Evolutionary conservation across 2,797 vertebrate species (phyloP).

Genomic region (Pseudochromis fuscus): DNA sequence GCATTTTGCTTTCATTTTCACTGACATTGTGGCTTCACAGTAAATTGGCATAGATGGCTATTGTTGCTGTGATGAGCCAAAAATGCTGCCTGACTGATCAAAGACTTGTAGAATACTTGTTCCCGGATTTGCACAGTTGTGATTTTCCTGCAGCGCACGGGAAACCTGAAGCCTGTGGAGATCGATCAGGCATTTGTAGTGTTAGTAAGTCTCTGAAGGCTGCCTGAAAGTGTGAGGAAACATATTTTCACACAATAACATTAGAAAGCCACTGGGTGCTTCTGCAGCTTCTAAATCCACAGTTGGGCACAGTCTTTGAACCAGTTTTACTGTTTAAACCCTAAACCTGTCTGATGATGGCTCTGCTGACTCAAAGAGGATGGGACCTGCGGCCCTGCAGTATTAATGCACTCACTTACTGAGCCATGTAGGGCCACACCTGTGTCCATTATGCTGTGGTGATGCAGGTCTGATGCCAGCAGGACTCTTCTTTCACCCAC

Average conservation of each 20-base stretch:
- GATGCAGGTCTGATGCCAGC: constrained; percentile 25
- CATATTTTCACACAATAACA: constrained; percentile 5
- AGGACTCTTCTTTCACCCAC: constrained; percentile 46
- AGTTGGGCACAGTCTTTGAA: constrained; percentile 7
- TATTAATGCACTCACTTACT: constrained; percentile 29
- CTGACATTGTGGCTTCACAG: constrained; percentile 1
- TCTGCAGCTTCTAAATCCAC: constrained; percentile 15
- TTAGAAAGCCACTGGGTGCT: not conserved
- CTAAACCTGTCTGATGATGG: not conserved
- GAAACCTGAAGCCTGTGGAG: constrained; percentile 19
- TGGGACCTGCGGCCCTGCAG: constrained; percentile 37
- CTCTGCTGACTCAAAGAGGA: constrained; percentile 40
- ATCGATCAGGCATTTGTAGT: constrained; percentile 21
- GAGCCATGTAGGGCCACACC: constrained; percentile 47
- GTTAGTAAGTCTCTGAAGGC: constrained; percentile 23
- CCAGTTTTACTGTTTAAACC: not conserved
- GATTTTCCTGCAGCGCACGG: constrained; percentile 28
- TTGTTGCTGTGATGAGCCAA: not conserved
- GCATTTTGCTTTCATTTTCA: constrained; percentile 17
- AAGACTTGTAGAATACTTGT: constrained; percentile 34
- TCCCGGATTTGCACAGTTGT: constrained; percentile 25
- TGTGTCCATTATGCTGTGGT: constrained; percentile 47
- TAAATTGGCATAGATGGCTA: constrained; percentile 14
- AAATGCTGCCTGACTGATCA: constrained; percentile 15
- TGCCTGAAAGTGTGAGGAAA: constrained; percentile 14